Evolutionary conservation across 2,888 invertebrate species (phyloP).

Genomic region (Pemphredon lugubris): DNA sequence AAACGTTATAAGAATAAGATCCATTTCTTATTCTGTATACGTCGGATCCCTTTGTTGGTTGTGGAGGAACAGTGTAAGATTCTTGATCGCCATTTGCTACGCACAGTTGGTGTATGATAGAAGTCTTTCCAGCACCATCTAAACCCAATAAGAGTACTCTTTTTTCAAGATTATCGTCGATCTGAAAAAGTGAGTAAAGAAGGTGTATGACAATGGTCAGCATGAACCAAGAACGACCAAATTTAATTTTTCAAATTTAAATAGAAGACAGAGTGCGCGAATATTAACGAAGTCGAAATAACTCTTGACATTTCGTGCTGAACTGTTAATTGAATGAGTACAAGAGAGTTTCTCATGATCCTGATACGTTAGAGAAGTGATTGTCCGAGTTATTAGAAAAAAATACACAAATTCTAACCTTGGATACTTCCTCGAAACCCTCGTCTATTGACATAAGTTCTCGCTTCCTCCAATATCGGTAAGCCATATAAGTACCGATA

Average conservation of each 20-base stretch:
- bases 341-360: too few species aligned
- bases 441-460: slow-evolving; percentile 79
- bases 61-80: slow-evolving; percentile 68
- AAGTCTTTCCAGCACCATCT: slow-evolving; percentile 79
- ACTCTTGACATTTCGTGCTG: too few species aligned
- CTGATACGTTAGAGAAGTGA: too few species aligned
- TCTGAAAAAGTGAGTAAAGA: slow-evolving; percentile 60
- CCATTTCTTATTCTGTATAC: slow-evolving; percentile 75
- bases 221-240: too few species aligned
- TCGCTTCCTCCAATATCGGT: slow-evolving; percentile 79
- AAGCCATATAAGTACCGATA: slow-evolving; percentile 79
- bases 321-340: too few species aligned
- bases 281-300: too few species aligned
- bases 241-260: too few species aligned
- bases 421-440: slow-evolving; percentile 80
- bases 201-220: too few species aligned
- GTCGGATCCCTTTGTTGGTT: slow-evolving; percentile 76
- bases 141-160: slow-evolving; percentile 79
- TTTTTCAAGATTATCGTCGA: slow-evolving; percentile 78
- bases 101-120: slow-evolving; percentile 77
- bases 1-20: slow-evolving; percentile 74
- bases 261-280: too few species aligned
- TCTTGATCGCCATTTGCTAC: slow-evolving; percentile 65
- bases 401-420: too few species aligned
- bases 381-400: too few species aligned